A percentile compares a stretch with the other conserved stretches of the same genome.
Evolutionary conservation across 2,888 invertebrate genomes (phyloP).

Genomic region (Drosophila cracens): DNA sequence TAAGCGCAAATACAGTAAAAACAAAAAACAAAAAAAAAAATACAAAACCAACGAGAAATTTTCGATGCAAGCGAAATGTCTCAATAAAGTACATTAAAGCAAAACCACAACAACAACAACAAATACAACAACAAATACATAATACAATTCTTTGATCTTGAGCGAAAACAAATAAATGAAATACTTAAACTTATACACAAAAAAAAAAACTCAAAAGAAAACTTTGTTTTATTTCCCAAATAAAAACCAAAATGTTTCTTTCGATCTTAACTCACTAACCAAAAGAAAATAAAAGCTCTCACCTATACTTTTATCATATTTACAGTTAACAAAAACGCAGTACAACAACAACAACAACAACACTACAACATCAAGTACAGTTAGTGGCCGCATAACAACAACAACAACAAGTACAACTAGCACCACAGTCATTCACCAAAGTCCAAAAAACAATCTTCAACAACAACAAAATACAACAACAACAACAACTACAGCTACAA

Average conservation of each 20-base stretch:
- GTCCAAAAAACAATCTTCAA: slow-evolving; percentile 27
- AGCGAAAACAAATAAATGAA: slow-evolving; percentile 79
- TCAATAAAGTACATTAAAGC: slow-evolving; percentile 53
- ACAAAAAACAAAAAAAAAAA: slow-evolving; percentile 35
- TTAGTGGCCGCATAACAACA: slow-evolving; percentile 71
- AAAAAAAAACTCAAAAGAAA: slow-evolving; percentile 70
- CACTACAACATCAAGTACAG: slow-evolving; percentile 64
- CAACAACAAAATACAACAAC: slow-evolving; percentile 42
- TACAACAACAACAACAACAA: slow-evolving; percentile 58
- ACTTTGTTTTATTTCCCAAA: slow-evolving; percentile 73
- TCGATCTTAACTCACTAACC: slow-evolving; percentile 42
- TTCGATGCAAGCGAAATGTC: slow-evolving; percentile 56
- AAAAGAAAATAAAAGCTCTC: slow-evolving; percentile 53
- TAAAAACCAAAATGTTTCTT: slow-evolving; percentile 28
- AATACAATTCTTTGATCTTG: slow-evolving; percentile 78
- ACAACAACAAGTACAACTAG: slow-evolving; percentile 54
- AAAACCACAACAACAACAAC: slow-evolving; percentile 63
- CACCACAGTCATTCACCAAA: slow-evolving; percentile 44
- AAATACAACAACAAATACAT: slow-evolving; percentile 66
- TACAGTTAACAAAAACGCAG: slow-evolving; percentile 68
- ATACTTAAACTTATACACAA: slow-evolving; percentile 78
- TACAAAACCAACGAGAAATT: slow-evolving; percentile 46
- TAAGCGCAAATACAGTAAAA: slow-evolving; percentile 65
- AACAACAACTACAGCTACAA: slow-evolving; percentile 12
- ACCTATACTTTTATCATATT: slow-evolving; percentile 75